These are phyloP conservation scores for Amphibalanus amphitrite DNA, from an alignment of 1,140 invertebrate species.

Conservation along the genomic window DNA sequence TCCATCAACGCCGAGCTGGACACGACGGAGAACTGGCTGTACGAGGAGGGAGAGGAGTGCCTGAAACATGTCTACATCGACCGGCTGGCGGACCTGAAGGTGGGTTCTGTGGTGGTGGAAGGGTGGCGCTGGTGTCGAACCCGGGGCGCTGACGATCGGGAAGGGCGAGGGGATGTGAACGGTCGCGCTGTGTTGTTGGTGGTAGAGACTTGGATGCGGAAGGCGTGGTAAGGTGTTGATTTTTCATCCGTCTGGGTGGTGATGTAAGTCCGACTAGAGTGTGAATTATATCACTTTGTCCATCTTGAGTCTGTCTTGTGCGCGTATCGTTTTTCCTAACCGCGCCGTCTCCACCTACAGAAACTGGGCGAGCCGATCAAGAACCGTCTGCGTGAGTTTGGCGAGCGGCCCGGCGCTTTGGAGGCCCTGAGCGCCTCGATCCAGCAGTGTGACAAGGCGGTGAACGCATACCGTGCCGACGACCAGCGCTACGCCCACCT, in stretches of 20 bases:
- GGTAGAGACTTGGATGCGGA: too few species aligned
- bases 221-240: too few species aligned
- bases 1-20: constrained; percentile 50
- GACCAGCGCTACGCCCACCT: constrained; percentile 70
- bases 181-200: constrained; percentile 6
- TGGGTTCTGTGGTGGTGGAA: too few species aligned
- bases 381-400: constrained; percentile 53
- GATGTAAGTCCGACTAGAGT: background rate
- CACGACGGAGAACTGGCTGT: constrained; percentile 87
- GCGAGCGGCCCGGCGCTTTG: constrained; percentile 50
- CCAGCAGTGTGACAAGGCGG: constrained; percentile 51
- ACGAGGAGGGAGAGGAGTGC: constrained; percentile 84
- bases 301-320: background rate
- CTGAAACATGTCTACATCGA: constrained; percentile 61
- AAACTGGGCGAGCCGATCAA: constrained; percentile 63
- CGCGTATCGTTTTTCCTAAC: background rate
- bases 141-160: too few species aligned
- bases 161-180: too few species aligned
- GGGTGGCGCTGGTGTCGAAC: too few species aligned
- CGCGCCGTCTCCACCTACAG: constrained; percentile 17
- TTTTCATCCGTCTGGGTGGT: too few species aligned
- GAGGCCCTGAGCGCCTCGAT: constrained; percentile 55
- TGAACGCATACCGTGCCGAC: constrained; percentile 44
- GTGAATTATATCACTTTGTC: background rate
- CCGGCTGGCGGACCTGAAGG: constrained; percentile 42